Conservation (phyloP, 1,140 invertebrate species). For the Wiebesia pumilae region DNA sequence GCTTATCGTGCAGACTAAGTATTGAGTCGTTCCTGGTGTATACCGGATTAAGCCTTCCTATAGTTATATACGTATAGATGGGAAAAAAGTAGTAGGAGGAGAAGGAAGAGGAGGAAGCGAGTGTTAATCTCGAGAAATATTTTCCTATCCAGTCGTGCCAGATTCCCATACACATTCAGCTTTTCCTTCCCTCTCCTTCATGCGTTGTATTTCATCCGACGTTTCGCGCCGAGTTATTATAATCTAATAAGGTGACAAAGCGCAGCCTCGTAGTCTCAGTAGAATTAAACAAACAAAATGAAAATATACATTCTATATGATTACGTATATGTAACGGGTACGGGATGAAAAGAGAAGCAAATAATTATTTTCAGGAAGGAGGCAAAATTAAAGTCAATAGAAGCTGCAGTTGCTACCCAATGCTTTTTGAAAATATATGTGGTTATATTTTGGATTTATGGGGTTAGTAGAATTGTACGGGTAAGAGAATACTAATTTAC, state of each 20-base stretch:
- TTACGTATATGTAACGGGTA: background rate
- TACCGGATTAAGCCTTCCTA: slow-evolving; percentile 29
- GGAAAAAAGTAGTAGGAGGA: background rate
- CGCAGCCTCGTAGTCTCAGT: slow-evolving; percentile 3
- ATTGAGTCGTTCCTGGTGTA: background rate
- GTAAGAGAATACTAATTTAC: background rate
- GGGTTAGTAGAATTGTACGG: too few species aligned
- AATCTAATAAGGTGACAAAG: slow-evolving; percentile 52
- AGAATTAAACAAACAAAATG: slow-evolving; percentile 34
- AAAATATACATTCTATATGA: background rate
- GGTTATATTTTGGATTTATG: background rate
- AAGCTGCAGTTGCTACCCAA: background rate
- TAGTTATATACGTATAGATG: background rate
- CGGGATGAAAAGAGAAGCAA: background rate
- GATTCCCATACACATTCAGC: background rate
- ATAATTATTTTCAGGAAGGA: background rate
- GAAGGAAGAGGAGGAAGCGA: background rate
- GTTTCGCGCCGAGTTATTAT: slow-evolving; percentile 24
- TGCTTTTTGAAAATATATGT: background rate
- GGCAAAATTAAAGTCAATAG: background rate
- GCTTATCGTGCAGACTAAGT: slow-evolving; percentile 19
- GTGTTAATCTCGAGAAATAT: slow-evolving; percentile 50
- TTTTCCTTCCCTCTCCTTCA: background rate
- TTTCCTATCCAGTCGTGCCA: slow-evolving; percentile 16
- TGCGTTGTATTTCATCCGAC: slow-evolving; percentile 30